Percentiles rank a stretch among this genome's conserved stretches.
phyloP scores from a whole-genome alignment of 2,888 invertebrate genomes.

The Cataglyphis albicans region DNA sequence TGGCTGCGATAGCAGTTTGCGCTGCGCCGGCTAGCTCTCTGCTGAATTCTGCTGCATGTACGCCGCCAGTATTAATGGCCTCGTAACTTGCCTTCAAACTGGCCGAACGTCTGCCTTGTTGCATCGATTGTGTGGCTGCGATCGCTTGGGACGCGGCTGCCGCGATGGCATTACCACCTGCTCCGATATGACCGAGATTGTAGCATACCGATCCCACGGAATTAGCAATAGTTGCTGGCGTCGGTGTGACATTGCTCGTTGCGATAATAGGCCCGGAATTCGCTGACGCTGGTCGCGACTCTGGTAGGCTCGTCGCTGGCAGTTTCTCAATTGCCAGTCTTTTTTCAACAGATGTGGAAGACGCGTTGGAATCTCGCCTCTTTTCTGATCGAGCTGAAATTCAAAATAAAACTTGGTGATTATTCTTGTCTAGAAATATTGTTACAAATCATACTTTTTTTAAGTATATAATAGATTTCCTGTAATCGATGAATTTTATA shows the following conservation, averaged over 20 bases:
- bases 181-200: constrained; percentile 93
- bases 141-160: constrained; percentile 98
- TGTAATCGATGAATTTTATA: not conserved
- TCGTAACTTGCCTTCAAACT: constrained; percentile 98
- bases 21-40: constrained; percentile 91
- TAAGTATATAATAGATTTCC: not conserved
- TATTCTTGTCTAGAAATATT: not conserved
- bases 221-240: constrained; percentile 82
- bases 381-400: constrained; percentile 90
- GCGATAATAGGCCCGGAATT: constrained; percentile 83
- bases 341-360: constrained; percentile 86
- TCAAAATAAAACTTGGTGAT: constrained; percentile 11
- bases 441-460: not conserved
- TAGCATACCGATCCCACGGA: constrained; percentile 88
- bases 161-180: constrained; percentile 95
- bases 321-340: constrained; percentile 85
- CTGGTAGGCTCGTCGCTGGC: constrained; percentile 79
- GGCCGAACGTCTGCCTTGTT: constrained; percentile 96
- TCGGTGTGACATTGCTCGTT: constrained; percentile 79
- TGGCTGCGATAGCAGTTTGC: constrained; percentile 91
- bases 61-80: constrained; percentile 91
- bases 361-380: constrained; percentile 90
- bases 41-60: constrained; percentile 90
- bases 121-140: constrained; percentile 97
- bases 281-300: constrained; percentile 83